Conservation (phyloP, 2,888 invertebrate genomes). For the Thumatha senex region DNA sequence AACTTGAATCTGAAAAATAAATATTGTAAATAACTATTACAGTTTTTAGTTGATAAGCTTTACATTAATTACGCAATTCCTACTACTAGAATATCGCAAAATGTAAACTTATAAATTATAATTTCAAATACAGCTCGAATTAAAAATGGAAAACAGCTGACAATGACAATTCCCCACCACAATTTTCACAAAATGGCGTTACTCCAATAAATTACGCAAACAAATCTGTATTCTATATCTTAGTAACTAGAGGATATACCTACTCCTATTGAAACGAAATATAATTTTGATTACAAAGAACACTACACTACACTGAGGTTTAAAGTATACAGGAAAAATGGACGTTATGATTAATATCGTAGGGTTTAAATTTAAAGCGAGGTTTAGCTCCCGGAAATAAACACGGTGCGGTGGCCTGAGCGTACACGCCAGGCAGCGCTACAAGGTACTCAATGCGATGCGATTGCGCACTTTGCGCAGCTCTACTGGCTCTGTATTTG, state of each 20-base stretch:
- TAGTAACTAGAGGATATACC: constrained; percentile 4
- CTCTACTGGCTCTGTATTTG: constrained; percentile 67
- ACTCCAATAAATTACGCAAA: constrained; percentile 43
- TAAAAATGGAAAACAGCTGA: constrained; percentile 8
- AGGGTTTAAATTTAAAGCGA: constrained; percentile 39
- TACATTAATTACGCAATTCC: no score
- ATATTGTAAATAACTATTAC: no score
- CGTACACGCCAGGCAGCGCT: constrained; percentile 10
- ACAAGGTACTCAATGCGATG: not conserved
- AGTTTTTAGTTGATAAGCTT: no score
- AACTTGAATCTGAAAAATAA: no score
- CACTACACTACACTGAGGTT: constrained; percentile 15
- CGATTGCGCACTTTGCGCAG: constrained; percentile 59
- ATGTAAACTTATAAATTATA: no score
- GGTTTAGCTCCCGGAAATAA: constrained; percentile 51
- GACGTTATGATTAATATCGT: constrained; percentile 39
- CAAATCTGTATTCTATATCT: constrained; percentile 23
- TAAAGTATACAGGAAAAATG: constrained; percentile 19
- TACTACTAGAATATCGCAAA: no score
- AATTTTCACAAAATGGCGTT: constrained; percentile 5
- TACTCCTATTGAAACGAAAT: constrained; percentile 6
- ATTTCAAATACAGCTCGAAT: no score
- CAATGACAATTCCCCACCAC: constrained; percentile 26
- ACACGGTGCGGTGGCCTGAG: constrained; percentile 63
- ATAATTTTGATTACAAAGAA: constrained; percentile 18